phyloP scores from a whole-genome alignment of 2,113 vertebrate species.

The Forbesichthys papilliferus region DNA sequence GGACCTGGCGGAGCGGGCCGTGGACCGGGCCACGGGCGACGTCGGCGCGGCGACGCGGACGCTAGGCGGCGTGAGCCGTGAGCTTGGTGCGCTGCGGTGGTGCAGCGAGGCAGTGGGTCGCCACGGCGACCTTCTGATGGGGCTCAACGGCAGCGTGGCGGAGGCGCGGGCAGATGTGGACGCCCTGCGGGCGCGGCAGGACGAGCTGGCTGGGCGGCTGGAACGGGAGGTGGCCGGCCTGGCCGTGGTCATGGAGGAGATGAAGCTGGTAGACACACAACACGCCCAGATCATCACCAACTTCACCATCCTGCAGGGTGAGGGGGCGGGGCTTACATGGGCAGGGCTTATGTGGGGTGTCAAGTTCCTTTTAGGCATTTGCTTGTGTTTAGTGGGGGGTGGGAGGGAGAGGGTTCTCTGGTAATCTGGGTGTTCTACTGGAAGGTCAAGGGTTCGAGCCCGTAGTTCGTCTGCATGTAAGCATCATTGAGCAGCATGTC shows the following conservation, averaged over 20 bases:
- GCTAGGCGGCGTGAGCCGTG: conserved; percentile 86
- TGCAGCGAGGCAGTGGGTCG: conserved; percentile 87
- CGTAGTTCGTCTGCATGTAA: too few species aligned
- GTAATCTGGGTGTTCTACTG: too few species aligned
- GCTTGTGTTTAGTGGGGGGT: too few species aligned
- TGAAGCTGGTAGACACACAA: conserved; percentile 95
- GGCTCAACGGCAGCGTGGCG: conserved; percentile 83
- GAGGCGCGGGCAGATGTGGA: conserved; percentile 82
- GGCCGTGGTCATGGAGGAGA: conserved; percentile 94
- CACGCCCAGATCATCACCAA: conserved; percentile 96
- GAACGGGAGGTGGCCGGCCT: conserved; percentile 92
- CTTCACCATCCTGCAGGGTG: conserved; percentile 95
- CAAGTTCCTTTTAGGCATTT: too few species aligned
- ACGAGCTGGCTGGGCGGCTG: conserved; percentile 84
- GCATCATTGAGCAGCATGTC: too few species aligned
- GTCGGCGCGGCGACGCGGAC: conserved; percentile 92
- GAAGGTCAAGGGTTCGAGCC: too few species aligned
- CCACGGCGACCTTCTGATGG: conserved; percentile 86
- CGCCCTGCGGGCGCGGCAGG: conserved; percentile 85
- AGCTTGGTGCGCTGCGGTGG: conserved; percentile 86
- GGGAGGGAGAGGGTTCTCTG: too few species aligned
- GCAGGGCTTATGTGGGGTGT: too few species aligned
- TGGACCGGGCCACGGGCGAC: conserved; percentile 89
- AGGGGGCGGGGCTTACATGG: conserved; percentile 12
- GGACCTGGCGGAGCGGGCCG: conserved; percentile 83